phyloP scores from a whole-genome alignment of 2,888 invertebrate genomes.

The Loripinus fragilis region DNA sequence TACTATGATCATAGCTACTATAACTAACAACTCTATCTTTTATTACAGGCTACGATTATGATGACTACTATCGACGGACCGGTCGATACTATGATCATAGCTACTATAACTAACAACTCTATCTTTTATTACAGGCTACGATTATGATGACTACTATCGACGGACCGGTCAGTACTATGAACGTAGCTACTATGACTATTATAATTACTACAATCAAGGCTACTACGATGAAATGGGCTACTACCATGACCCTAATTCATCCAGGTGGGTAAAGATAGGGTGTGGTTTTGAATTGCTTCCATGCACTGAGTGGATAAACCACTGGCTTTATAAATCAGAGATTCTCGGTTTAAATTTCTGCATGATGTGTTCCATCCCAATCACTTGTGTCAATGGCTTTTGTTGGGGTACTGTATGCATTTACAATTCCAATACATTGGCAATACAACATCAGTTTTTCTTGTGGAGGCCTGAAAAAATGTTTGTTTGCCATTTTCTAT shows the following conservation, averaged over 20 bases:
- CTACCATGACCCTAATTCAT: constrained; percentile 41
- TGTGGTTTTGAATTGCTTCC: too few species aligned
- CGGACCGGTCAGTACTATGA: constrained; percentile 67
- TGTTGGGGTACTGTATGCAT: too few species aligned
- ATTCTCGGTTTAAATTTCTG: too few species aligned
- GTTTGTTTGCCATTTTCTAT: too few species aligned
- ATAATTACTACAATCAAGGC: constrained; percentile 63
- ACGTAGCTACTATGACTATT: constrained; percentile 64
- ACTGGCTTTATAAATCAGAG: too few species aligned
- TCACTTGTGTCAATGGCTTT: too few species aligned
- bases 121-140: constrained; percentile 58
- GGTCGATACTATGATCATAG: constrained; percentile 66
- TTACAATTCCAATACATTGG: too few species aligned
- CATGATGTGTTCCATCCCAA: too few species aligned
- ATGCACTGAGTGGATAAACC: too few species aligned
- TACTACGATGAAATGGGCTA: constrained; percentile 64
- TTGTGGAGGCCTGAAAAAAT: too few species aligned
- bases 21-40: constrained; percentile 66
- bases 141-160: constrained; percentile 67
- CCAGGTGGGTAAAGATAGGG: constrained; percentile 18
- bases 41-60: constrained; percentile 62
- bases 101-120: constrained; percentile 64
- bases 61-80: constrained; percentile 62
- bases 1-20: constrained; percentile 66
- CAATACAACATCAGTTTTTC: too few species aligned